Evolutionary conservation across 64 coral and sea anemone genomes (phyloP), one percentile per base, ranked within the genome.

Genomic region (Porites australiensis): DNA sequence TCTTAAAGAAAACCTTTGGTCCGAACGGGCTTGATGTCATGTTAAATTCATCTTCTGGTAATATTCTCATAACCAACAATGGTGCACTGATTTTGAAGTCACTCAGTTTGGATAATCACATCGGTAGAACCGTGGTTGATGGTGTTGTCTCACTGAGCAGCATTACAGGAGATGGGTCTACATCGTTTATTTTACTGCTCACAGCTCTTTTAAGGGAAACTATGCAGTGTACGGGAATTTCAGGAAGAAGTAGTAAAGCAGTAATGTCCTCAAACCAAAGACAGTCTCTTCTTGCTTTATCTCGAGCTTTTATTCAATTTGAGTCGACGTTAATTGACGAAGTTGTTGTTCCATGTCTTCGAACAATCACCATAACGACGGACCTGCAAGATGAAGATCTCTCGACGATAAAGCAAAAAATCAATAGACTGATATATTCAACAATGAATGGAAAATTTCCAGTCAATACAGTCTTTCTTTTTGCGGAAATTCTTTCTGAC

Each of bases 1-100:
- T 99, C 86, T 76, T 99, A 52, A 91, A 91, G 78, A 79, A 63
- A 54, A 88, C 91, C 21, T 96, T 99, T 88, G 98, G 98, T 43
- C 98, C 98, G 45, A 96, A 95, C 77, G 98, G 98, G 62, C 85
- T 94, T 14, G 98, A 99, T 53, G 58, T 88, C 8, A 88, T 99
- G 91, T 4, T 99, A 8, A 87, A 79, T 53, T 94, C 91, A 27
- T 91, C 91, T 47, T 99, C 98, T 47, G 98, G 98, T 46, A 85
- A 88, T 46, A 94, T 96, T 65, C 90, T 99, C 10, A 91, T 99
- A 6, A 96, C 98, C 15, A 99, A 99, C 67, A 93, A 89, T 66
- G 94, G 98, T 50, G 92, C 77, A 61, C 54, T 90, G 14, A 75
- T 99, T 60, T 82, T 99, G 58, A 96, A 88, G 18, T 99, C 98